Base-by-base conservation (phyloP, 2,113 vertebrate species). In the Pterocles burchelli region DNA sequence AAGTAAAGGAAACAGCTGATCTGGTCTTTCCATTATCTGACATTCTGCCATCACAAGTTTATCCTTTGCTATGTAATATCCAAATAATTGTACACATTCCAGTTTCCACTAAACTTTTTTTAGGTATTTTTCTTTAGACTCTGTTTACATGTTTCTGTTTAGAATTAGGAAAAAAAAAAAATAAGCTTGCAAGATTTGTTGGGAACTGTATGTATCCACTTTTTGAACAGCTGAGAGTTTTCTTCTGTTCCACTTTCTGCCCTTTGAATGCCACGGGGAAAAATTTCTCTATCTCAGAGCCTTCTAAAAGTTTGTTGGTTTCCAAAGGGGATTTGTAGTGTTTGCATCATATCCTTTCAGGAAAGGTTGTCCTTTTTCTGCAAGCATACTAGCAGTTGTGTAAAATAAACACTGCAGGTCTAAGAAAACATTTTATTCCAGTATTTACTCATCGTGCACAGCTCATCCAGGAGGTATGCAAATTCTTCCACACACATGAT, bases 191-290 rank as follows among this genome's bases (percentile, higher is more conserved):
- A 13, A 48, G 66, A 61, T 55, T 52, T 85, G 31, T 41, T 94
- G 16, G 68, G 70, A 74, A 61, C 34, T 38, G 48, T 72, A 75
- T 63, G 65, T 18, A 46, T 28, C 20, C 77, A 67, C 66, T 87
- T 78, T 58, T 29, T 63, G 48, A 88, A 72, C 77, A 75, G 52
- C 52, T 85, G 57, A 49, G 48, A 29, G 57, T 65, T 93, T 63
- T 89, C 16, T 80, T 81, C 66, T 89, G 77, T 26, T 87, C 48
- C 34, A 55, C 29, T 81, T 58, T 94, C 90, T 91, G 57, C 19
- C 33, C 71, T 89, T 55, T 48, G 15, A 85, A 84, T 16, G 9
- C 33, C 46, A 51, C 8, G 10, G 16, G 49, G 57, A 36, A 76
- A 52, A 83, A 52, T 14, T 59, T 26, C 2, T 34, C 25, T 20